Base-by-base conservation (phyloP, 2,888 invertebrate genomes). In the Drosophila pullipes region DNA sequence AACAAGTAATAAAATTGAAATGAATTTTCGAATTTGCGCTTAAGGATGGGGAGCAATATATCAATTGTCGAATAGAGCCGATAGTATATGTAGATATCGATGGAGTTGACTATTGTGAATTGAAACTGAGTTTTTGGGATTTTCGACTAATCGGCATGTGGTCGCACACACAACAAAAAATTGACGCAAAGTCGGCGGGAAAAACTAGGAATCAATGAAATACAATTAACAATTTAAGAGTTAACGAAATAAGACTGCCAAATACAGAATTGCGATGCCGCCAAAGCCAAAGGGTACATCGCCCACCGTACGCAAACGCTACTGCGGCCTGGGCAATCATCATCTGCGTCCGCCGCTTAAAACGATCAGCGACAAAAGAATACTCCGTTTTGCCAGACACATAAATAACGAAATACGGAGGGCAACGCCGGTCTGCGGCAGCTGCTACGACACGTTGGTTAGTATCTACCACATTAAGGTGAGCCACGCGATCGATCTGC, bases 241-340 rank as follows among this genome's bases (percentile, higher is more conserved):
- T 52, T 22, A 52, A 59, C 33, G 13, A 50, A 31, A 30, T 5
- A 47, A 78, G 22, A 30, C 69, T 31, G 25, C 7, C n/a, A 58
- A 47, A 16, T 16, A 7, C 2, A 41, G 5, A 3, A 35, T 28
- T 11, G 50, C 28, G 9, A 77, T 77, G 76, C 11, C 78, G 30
- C 25, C 49, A 28, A 44, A 33, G 33, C 35, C 25, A 11, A 53
- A 63, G 25, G 3, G 7, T 1, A 0, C 13, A 22, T 30, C 69
- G 9, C 41, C 61, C 2, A 1, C n/a, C 3, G 7, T 7, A 13
- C 60, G 52, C 3, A 68, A 35, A 3, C 68, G 72, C 3, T 84
- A 70, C 39, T 82, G 82, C 25, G 75, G 66, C 5, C 16, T 82
- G 22, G 85, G 84, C 16, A 59, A 65, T 1, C 82, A 82, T 47